Evolutionary conservation across 2,888 invertebrate genomes (phyloP).

Genomic region (Sylvicola cinctus): DNA sequence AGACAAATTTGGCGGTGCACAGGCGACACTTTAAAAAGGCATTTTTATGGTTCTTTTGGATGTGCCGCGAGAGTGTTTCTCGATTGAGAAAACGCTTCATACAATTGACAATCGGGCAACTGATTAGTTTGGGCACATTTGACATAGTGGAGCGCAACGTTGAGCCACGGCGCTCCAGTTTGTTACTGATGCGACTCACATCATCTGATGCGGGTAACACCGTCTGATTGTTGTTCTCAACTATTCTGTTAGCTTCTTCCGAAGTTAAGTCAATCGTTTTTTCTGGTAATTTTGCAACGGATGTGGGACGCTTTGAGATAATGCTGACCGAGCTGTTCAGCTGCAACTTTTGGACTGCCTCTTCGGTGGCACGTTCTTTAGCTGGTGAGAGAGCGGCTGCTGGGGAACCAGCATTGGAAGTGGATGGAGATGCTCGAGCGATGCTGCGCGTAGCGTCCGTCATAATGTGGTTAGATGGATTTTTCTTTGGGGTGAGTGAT

Average conservation of each 20-base stretch:
- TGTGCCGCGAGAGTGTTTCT: constrained; percentile 28
- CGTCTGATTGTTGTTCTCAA: constrained; percentile 12
- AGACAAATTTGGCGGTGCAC: constrained; percentile 52
- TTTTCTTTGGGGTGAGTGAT: too few relatives aligned
- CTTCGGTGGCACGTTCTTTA: constrained; percentile 23
- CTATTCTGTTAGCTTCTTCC: constrained; percentile 1
- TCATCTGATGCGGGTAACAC: constrained; percentile 18
- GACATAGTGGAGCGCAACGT: too few relatives aligned
- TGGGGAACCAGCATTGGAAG: too few relatives aligned
- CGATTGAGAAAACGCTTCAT: constrained; percentile 27
- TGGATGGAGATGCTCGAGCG: too few relatives aligned
- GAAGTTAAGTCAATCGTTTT: constrained; percentile 4
- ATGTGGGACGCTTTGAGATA: constrained; percentile 24
- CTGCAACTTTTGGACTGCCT: constrained; percentile 25
- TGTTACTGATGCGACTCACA: too few relatives aligned
- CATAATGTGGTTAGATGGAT: too few relatives aligned
- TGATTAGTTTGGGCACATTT: constrained; percentile 6
- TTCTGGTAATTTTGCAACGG: not conserved
- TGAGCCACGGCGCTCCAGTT: too few relatives aligned
- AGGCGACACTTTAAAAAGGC: constrained; percentile 34
- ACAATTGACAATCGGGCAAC: constrained; percentile 21
- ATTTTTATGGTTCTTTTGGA: constrained; percentile 12
- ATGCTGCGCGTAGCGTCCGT: too few relatives aligned
- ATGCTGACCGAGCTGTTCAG: constrained; percentile 39
- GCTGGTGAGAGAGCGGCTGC: constrained; percentile 15